Conservation (phyloP, 2,797 vertebrate genomes). For the Pygocentrus nattereri region DNA sequence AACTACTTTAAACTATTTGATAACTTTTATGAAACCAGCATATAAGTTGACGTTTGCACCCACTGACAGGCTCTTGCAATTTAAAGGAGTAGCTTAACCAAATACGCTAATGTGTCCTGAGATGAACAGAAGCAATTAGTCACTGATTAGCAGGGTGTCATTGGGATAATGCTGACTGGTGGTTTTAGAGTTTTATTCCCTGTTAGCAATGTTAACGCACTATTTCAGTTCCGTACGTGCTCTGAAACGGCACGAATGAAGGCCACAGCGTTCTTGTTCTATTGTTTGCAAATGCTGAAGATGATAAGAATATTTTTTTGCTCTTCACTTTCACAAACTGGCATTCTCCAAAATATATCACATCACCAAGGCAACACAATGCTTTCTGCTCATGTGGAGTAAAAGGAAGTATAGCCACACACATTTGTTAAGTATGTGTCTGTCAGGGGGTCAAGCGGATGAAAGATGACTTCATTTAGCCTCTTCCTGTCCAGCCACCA, state of each 20-base stretch:
- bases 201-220: background rate
- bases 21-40: background rate
- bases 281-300: no score
- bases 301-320: background rate
- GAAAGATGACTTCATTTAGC: background rate
- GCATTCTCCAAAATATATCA: background rate
- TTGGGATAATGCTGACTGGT: no score
- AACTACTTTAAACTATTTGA: background rate
- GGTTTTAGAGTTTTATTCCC: background rate
- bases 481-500: background rate
- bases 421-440: background rate
- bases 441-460: background rate
- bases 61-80: background rate
- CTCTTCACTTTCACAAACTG: background rate
- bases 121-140: background rate
- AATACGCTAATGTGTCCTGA: background rate
- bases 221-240: background rate
- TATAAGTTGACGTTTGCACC: no score
- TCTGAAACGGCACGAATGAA: no score
- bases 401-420: background rate
- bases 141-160: background rate
- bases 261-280: background rate
- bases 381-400: background rate
- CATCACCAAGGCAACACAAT: background rate
- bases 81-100: background rate